A percentile compares a stretch with the other conserved stretches of the same genome.
These are phyloP conservation scores for Dasysyrphus tricinctus DNA, from an alignment of 2,888 invertebrate genomes.

Conservation along the genomic window DNA sequence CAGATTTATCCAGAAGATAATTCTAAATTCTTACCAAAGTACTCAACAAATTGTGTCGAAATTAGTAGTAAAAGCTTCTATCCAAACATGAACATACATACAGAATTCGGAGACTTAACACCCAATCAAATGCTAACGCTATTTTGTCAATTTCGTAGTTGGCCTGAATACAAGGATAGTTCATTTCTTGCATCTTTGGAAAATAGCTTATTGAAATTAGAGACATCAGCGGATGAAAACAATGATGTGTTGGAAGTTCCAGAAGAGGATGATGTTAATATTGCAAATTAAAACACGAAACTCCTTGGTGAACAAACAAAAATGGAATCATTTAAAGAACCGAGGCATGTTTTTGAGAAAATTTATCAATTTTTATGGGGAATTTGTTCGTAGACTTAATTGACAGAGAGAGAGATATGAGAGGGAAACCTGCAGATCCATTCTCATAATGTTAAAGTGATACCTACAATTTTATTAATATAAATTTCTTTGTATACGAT, in stretches of 20 bases:
- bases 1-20: conserved; percentile 38
- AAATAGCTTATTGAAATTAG: conserved; percentile 85
- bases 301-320: not conserved
- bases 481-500: too few species aligned
- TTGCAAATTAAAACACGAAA: conserved; percentile 1
- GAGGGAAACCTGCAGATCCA: too few species aligned
- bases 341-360: too few species aligned
- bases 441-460: too few species aligned
- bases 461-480: too few species aligned
- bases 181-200: conserved; percentile 88
- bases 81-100: conserved; percentile 88
- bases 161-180: conserved; percentile 88
- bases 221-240: conserved; percentile 81
- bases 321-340: not conserved
- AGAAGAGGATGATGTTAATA: conserved; percentile 80
- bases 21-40: conserved; percentile 77
- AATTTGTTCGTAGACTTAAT: too few species aligned
- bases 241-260: conserved; percentile 77
- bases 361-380: too few species aligned
- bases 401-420: too few species aligned
- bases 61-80: conserved; percentile 79
- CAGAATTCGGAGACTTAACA: conserved; percentile 88
- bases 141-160: conserved; percentile 85
- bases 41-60: conserved; percentile 78
- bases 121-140: conserved; percentile 87